Percentiles rank a stretch among this genome's conserved stretches.
phyloP scores from a whole-genome alignment of 2,888 invertebrate genomes.

The Hyposoter didymator region DNA sequence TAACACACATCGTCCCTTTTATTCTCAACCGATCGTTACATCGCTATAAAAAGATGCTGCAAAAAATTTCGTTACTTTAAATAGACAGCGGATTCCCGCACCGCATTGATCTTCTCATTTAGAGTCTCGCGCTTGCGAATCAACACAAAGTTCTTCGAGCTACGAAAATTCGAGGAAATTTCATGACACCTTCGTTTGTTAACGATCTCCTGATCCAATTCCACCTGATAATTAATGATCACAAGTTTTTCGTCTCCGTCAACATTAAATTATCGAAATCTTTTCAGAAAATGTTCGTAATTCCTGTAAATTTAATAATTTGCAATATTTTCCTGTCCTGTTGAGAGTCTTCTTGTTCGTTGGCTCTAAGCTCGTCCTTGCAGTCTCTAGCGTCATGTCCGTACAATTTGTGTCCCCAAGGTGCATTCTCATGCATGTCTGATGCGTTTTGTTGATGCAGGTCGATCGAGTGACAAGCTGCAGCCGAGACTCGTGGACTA shows the following conservation, averaged over 20 bases:
- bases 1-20: neutral
- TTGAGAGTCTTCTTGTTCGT: neutral
- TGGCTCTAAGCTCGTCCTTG: too few relatives aligned
- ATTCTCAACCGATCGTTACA: neutral
- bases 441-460: neutral
- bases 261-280: too few relatives aligned
- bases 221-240: too few relatives aligned
- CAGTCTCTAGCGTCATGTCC: neutral
- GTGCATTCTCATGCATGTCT: neutral
- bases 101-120: neutral
- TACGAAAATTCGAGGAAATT: too few relatives aligned
- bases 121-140: neutral
- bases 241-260: too few relatives aligned
- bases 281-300: too few relatives aligned
- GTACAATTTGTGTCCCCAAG: neutral
- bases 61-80: neutral
- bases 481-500: too few relatives aligned
- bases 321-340: too few relatives aligned
- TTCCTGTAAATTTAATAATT: too few relatives aligned
- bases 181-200: too few relatives aligned
- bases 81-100: neutral
- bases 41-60: neutral
- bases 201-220: too few relatives aligned
- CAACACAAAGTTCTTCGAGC: neutral
- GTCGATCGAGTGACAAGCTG: neutral